Evolutionary conservation across 2,113 vertebrate species (phyloP).

Genomic region (Lagopus muta): DNA sequence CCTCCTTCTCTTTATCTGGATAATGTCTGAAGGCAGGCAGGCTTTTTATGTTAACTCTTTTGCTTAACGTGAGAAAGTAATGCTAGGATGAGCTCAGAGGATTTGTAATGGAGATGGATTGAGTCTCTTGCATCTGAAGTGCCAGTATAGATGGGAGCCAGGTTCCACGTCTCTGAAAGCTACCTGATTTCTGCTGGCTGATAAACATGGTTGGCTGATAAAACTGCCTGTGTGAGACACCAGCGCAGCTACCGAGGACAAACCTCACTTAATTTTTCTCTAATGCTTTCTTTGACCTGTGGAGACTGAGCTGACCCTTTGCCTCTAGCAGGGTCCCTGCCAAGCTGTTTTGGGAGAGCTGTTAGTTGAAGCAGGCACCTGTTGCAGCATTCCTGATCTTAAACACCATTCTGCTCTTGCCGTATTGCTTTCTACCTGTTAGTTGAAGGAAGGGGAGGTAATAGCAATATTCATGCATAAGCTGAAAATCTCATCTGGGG

Average conservation of each 20-base stretch:
- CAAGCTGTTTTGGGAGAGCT: not conserved
- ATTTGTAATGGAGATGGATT: slow-evolving; percentile 64
- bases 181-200: not conserved
- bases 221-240: not conserved
- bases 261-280: not conserved
- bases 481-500: not conserved
- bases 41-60: slow-evolving; percentile 62
- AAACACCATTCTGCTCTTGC: not conserved
- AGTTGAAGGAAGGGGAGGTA: not conserved
- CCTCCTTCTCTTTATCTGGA: slow-evolving; percentile 39
- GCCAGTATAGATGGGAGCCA: slow-evolving; percentile 2
- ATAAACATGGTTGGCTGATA: not conserved
- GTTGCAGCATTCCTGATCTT: not conserved
- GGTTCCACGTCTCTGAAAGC: not conserved
- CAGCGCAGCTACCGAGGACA: not conserved
- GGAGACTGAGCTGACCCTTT: not conserved
- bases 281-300: not conserved
- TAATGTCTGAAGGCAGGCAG: slow-evolving; percentile 38
- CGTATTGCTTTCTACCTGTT: not conserved
- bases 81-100: slow-evolving; percentile 54
- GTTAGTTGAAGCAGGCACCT: not conserved
- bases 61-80: slow-evolving; percentile 64
- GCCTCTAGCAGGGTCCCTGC: not conserved
- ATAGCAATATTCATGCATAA: not conserved
- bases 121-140: slow-evolving; percentile 30